phyloP scores from a whole-genome alignment of 2,888 invertebrate genomes.

The Azorinus chamasolen region DNA sequence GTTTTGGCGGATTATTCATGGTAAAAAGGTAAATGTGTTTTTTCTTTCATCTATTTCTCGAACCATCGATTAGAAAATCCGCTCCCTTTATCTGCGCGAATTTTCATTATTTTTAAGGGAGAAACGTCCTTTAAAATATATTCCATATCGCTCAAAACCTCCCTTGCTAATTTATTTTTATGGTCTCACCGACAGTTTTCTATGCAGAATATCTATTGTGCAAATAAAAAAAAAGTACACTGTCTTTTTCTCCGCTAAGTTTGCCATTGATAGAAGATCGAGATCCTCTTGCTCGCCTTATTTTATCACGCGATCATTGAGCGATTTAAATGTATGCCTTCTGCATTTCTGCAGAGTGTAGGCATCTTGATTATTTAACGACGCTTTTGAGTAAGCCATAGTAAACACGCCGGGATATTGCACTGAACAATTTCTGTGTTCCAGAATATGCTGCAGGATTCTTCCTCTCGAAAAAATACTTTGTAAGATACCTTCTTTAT shows the following conservation, averaged over 20 bases:
- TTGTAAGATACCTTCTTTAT: background rate
- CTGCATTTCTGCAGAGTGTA: slow-evolving; percentile 44
- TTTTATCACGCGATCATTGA: slow-evolving; percentile 34
- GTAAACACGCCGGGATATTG: slow-evolving; percentile 48
- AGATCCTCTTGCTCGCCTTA: slow-evolving; percentile 40
- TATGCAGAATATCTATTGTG: slow-evolving; percentile 36
- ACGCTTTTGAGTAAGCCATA: slow-evolving; percentile 17
- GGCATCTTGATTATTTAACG: slow-evolving; percentile 43
- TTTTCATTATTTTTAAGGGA: slow-evolving; percentile 23
- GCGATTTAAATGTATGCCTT: slow-evolving; percentile 34
- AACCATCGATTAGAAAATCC: slow-evolving; percentile 44
- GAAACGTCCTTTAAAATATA: slow-evolving; percentile 26
- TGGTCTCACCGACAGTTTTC: slow-evolving; percentile 42
- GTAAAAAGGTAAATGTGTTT: no score
- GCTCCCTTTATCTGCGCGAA: slow-evolving; percentile 43
- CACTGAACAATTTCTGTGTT: slow-evolving; percentile 36
- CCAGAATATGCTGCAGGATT: slow-evolving; percentile 45
- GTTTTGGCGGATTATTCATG: slow-evolving; percentile 44
- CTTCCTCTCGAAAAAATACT: background rate
- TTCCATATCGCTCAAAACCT: slow-evolving; percentile 40
- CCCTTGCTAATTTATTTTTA: slow-evolving; percentile 39
- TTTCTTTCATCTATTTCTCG: slow-evolving; percentile 47
- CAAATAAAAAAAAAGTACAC: slow-evolving; percentile 27
- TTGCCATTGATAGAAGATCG: slow-evolving; percentile 37
- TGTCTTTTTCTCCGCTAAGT: slow-evolving; percentile 43